Base-by-base conservation (phyloP, 2,888 invertebrate genomes). In the Metallyticus violacea region DNA sequence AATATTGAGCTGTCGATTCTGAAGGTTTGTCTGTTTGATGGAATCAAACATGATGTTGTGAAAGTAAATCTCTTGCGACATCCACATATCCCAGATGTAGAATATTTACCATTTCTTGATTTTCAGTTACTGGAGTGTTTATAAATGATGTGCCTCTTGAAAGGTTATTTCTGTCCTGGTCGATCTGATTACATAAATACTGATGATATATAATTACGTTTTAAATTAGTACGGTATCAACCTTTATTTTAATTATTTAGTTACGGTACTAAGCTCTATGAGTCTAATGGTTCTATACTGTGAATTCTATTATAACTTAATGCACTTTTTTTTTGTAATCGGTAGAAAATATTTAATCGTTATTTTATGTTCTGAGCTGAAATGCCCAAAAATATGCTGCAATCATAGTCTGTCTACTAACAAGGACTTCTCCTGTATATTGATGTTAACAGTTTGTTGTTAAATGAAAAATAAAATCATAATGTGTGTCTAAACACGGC, bases 391-490 rank as follows among this genome's bases (percentile, higher is more conserved):
- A 15, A 62, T 62, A 9, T 62, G 40, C 40, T 62, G 40, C 40
- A 62, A 22, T 62, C 40, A 62, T 62, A 62, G 40, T 62, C 15
- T 62, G 15, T 62, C 40, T 62, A 62, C 40, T 62, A 62, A 62
- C 40, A 62, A 62, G 22, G 40, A 82, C 15, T 30, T 62, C 7
- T 40, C 81, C 25, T 76, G 22, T 62, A 76, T 82, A 82, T 76
- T 82, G 82, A 82, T 82, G 82, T 82, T 82, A 76, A 76, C 82
- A 82, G 26, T 82, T 62, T 82, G 82, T 82, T 76, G 76, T 82
- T 82, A 40, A 62, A 62, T 82, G 76, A 76, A 82, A 85, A 85
- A 85, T n/a, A 81, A 29, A 81, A 27, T n/a, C n/a, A 81, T 26
- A 26, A 81, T 85, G 28, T 85, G 85, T 85, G 79, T 79, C 78